phyloP scores from a whole-genome alignment of 64 coral and sea anemone species.

The Acropora yongei region DNA sequence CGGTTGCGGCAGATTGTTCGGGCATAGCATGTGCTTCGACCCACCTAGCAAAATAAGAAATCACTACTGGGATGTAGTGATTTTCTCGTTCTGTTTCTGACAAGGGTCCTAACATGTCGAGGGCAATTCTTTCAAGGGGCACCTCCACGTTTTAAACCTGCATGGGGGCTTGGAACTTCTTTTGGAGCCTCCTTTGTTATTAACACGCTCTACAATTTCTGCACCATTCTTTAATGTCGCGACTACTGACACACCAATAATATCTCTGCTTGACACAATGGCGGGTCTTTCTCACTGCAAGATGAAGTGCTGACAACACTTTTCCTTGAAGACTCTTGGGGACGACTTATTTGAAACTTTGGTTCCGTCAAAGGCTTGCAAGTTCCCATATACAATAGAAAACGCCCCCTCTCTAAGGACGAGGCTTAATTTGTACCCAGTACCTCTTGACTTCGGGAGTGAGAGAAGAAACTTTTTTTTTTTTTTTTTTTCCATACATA shows the following conservation, averaged over 20 bases:
- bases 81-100: constrained; percentile 3
- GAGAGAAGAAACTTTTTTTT: background rate
- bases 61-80: too few species aligned
- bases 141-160: background rate
- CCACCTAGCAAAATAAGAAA: constrained; percentile 2
- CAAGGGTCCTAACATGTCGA: constrained; percentile 32
- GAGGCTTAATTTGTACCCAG: background rate
- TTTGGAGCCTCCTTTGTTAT: background rate
- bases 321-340: constrained; percentile 4
- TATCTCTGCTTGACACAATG: constrained; percentile 15
- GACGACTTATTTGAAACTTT: background rate
- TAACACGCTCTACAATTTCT: constrained; percentile 1
- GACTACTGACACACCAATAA: constrained; percentile 21
- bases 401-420: too few species aligned
- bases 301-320: constrained; percentile 29
- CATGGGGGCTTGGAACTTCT: background rate
- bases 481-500: too few species aligned
- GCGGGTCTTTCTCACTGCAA: constrained; percentile 53
- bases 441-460: background rate
- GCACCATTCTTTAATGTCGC: constrained; percentile 37
- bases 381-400: too few species aligned
- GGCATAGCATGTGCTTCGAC: constrained; percentile 10
- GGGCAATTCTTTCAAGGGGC: constrained; percentile 16
- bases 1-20: constrained; percentile 3
- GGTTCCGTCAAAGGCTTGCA: background rate